These are phyloP conservation scores for Phenganax stokvisi DNA, from an alignment of 92 coral and sea anemone species.

Conservation along the genomic window DNA sequence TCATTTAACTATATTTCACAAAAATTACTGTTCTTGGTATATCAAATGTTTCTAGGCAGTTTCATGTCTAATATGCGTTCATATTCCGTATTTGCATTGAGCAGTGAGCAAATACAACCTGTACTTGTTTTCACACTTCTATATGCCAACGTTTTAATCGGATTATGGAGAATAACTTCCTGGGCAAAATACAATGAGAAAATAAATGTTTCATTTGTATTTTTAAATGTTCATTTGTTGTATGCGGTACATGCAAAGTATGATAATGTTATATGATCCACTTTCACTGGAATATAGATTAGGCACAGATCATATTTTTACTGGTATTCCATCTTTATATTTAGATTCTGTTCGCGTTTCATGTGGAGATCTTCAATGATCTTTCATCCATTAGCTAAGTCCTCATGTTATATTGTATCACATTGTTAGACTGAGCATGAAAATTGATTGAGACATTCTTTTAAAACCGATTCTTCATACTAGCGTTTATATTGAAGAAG, in stretches of 20 bases:
- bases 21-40: too few relatives aligned
- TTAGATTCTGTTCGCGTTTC: too few relatives aligned
- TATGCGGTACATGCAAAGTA: not conserved
- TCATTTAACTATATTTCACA: too few relatives aligned
- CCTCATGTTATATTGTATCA: too few relatives aligned
- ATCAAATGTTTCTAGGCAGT: too few relatives aligned
- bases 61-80: not conserved
- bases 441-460: not conserved
- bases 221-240: not conserved
- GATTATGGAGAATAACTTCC: not conserved
- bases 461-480: not conserved
- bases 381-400: too few relatives aligned
- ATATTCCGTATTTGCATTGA: not conserved
- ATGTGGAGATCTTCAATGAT: too few relatives aligned
- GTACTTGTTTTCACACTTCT: not conserved
- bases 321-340: too few relatives aligned
- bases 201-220: not conserved
- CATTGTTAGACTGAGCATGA: too few relatives aligned
- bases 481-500: not conserved
- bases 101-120: not conserved
- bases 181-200: not conserved
- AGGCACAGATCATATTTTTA: not conserved
- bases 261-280: not conserved
- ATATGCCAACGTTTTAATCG: conserved; percentile 3
- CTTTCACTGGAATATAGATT: not conserved